phyloP scores from a whole-genome alignment of 2,113 vertebrate genomes.

The Ctenodactylus gundi region DNA sequence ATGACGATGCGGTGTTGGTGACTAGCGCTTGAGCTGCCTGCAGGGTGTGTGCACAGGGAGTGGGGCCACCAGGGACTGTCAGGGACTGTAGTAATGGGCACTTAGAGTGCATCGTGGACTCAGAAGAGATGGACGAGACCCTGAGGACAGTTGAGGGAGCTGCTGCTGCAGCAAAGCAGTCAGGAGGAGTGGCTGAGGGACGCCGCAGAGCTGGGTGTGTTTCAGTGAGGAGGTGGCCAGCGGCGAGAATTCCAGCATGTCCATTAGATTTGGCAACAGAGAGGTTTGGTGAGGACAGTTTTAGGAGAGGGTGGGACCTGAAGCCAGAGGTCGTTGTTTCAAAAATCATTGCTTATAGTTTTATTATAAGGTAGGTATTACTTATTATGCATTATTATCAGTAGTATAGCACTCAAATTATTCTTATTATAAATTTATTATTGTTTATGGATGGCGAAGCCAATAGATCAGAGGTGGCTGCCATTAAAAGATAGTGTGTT shows the following conservation, averaged over 20 bases:
- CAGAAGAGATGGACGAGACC: too few relatives aligned
- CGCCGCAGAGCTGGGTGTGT: accelerated
- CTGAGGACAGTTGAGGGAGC: neutral
- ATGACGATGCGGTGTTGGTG: neutral
- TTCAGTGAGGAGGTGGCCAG: neutral
- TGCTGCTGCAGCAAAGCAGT: neutral
- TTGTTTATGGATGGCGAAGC: neutral
- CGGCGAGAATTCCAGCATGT: accelerated
- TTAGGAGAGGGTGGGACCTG: neutral
- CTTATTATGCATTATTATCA: neutral
- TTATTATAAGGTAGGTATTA: neutral
- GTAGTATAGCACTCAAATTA: neutral
- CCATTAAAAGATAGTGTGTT: neutral
- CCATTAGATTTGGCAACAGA: neutral
- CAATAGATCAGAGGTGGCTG: neutral
- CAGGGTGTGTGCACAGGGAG: too few relatives aligned
- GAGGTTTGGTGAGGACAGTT: neutral
- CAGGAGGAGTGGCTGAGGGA: neutral
- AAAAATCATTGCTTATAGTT: neutral
- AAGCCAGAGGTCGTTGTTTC: neutral
- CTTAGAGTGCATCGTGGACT: neutral
- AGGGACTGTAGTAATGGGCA: too few relatives aligned
- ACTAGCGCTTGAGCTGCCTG: neutral
- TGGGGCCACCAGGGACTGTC: too few relatives aligned
- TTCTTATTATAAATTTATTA: neutral